phyloP scores from a whole-genome alignment of 2,888 invertebrate genomes.

The Homarus gammarus region DNA sequence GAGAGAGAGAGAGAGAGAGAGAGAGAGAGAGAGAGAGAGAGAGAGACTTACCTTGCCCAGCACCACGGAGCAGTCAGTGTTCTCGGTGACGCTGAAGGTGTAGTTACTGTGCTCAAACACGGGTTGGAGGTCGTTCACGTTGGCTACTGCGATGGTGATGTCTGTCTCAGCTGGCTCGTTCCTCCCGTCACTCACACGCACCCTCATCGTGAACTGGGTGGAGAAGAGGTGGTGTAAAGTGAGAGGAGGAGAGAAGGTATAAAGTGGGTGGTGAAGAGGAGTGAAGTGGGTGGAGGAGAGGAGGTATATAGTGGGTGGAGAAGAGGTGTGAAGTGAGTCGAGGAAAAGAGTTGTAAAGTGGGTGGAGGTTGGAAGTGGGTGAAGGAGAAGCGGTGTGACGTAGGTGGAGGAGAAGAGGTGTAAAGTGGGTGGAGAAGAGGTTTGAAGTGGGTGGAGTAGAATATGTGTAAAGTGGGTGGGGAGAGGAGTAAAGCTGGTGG shows the following conservation, averaged over 20 bases:
- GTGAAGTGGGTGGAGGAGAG: background rate
- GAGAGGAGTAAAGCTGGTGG: background rate
- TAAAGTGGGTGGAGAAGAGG: background rate
- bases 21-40: constrained; percentile 4
- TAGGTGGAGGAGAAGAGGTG: constrained; percentile 78
- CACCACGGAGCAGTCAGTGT: constrained; percentile 50
- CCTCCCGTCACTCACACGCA: constrained; percentile 90
- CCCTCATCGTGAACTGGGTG: constrained; percentile 87
- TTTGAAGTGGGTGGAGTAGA: background rate
- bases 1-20: background rate
- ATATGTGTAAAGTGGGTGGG: no score
- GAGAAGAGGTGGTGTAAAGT: constrained; percentile 6
- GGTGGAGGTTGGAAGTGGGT: no score
- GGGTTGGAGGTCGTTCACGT: constrained; percentile 96
- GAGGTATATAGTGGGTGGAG: background rate
- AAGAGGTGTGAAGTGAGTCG: background rate
- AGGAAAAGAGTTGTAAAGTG: background rate
- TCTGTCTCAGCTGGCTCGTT: constrained; percentile 86
- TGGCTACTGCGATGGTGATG: constrained; percentile 91
- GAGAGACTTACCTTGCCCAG: constrained; percentile 51
- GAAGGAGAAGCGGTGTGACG: no score
- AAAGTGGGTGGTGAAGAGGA: background rate
- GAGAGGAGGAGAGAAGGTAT: background rate
- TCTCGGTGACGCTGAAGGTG: constrained; percentile 81
- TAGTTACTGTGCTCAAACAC: constrained; percentile 87